Base-by-base conservation (phyloP, 2,888 invertebrate species). In the Eupithecia pulchellata region DNA sequence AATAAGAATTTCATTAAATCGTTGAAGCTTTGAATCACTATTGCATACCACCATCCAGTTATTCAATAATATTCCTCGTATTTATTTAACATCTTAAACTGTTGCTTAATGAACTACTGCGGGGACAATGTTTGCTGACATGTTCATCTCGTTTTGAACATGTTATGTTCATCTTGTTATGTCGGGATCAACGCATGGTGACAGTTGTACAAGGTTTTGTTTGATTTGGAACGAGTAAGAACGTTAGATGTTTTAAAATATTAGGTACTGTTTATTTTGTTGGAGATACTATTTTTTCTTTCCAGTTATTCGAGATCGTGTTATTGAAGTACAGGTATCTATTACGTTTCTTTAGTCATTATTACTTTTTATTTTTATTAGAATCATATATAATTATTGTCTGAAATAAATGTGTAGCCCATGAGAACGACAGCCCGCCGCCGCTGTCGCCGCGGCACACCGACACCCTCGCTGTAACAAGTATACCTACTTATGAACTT, bases 11-110 rank as follows among this genome's bases (percentile, higher is more conserved):
- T n/a, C n/a, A n/a, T n/a, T n/a, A n/a, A n/a, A n/a, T n/a, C n/a
- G n/a, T 55, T 55, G 14, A 13, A 57, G 6, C 17, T 17, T 57
- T 57, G 14, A 11, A 57, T 61, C 36, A 36, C 5, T 60, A 0
- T 62, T 62, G 84, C 84, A 89, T 89, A 80, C 79, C 69, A 61
- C 83, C 83, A 72, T 89, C 86, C 90, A 85, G 84, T 90, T 88
- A 92, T 91, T 91, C 89, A 90, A 93, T 93, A 92, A 90, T 90
- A 92, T 88, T 91, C 88, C 84, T 87, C 85, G 91, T 93, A 92
- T 94, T 93, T 94, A 91, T 89, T 92, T 92, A 93, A 93, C 89
- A 89, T 92, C 92, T 93, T 92, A 92, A 92, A 92, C 91, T 90
- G 90, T 87, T 83, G 80, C 85, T 81, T 93, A 92, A 93, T 93